These are phyloP conservation scores for Sorex araneus DNA, from an alignment of 2,113 vertebrate species.

Conservation along the genomic window DNA sequence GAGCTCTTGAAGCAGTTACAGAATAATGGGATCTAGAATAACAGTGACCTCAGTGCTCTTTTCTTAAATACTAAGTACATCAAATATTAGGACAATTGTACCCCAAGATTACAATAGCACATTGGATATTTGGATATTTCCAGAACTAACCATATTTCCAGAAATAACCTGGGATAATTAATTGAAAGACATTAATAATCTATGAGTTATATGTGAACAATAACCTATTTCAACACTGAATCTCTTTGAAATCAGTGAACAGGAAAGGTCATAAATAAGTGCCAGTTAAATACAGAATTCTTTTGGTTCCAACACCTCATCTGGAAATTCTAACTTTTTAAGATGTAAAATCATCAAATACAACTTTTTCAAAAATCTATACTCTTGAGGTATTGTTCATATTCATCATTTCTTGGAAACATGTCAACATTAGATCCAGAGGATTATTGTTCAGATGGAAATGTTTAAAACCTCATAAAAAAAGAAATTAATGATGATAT, in stretches of 20 bases:
- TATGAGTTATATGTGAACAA: background rate
- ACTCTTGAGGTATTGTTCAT: slow-evolving; percentile 64
- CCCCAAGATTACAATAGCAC: background rate
- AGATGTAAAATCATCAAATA: slow-evolving; percentile 51
- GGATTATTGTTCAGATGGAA: slow-evolving; percentile 66
- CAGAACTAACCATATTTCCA: background rate
- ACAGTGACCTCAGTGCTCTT: background rate
- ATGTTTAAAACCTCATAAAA: slow-evolving; percentile 69
- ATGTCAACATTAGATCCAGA: slow-evolving; percentile 51
- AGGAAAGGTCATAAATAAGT: background rate
- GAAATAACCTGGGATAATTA: background rate
- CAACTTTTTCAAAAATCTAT: slow-evolving; percentile 54
- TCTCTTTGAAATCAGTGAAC: background rate
- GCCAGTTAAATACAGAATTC: background rate
- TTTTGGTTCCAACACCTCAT: background rate
- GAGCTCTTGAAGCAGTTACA: background rate
- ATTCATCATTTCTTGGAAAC: slow-evolving; percentile 45
- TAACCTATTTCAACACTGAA: background rate
- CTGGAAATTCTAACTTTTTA: slow-evolving; percentile 30
- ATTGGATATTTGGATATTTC: background rate
- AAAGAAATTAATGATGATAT: slow-evolving; percentile 66
- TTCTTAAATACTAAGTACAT: background rate
- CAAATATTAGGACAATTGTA: background rate
- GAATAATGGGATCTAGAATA: background rate
- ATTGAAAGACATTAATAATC: slow-evolving; percentile 1